Base-by-base conservation (phyloP, 2,113 vertebrate species). In the Pionites leucogaster region DNA sequence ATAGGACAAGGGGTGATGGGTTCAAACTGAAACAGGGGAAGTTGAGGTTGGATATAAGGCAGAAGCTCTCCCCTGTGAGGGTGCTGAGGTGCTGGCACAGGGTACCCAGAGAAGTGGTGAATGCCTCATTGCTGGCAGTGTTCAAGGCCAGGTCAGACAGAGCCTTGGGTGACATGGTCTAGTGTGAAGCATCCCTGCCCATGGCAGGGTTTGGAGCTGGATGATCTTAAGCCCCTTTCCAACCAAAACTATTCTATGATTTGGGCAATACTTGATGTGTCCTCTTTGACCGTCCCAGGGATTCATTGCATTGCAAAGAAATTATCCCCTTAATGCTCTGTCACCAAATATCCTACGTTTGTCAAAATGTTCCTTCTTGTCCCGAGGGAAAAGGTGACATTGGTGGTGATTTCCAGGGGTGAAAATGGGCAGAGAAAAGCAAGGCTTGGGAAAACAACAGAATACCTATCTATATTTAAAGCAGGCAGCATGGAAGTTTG, bases 211-310 rank as follows among this genome's bases (percentile, higher is more conserved):
- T 62, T 27, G 35, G 60, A 25, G 4, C 24, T 37, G n/a, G 24
- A 12, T 6, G 35, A 25, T 16, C n/a, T 39, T 27, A 37, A 62
- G 24, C 23, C 25, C 10, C 60, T 17, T 39, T 39, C n/a, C 16
- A 62, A 39, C 59, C 10, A 3, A 16, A 59, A 35, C 20, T 4
- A 35, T 35, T 24, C 22, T 24, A 10, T 59, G 57, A 59, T 59
- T 23, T 23, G 1, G 7, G 35, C 10, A 6, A 18, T 7, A 10
- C 25, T 53, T 2, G 0, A 2, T 0, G 5, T 4, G 11, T 46
- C 37, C 33, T 46, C 55, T 35, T 53, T 11, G 50, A 23, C 23
- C 11, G 7, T 29, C 1, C 1, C 6, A 10, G n/a, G 47, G 17
- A 29, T 70, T 81, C 2, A 1, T 23, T 12, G 55, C 24, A 1